Evolutionary conservation across 2,888 invertebrate species (phyloP).

Genomic region (Lycaena phlaeas): DNA sequence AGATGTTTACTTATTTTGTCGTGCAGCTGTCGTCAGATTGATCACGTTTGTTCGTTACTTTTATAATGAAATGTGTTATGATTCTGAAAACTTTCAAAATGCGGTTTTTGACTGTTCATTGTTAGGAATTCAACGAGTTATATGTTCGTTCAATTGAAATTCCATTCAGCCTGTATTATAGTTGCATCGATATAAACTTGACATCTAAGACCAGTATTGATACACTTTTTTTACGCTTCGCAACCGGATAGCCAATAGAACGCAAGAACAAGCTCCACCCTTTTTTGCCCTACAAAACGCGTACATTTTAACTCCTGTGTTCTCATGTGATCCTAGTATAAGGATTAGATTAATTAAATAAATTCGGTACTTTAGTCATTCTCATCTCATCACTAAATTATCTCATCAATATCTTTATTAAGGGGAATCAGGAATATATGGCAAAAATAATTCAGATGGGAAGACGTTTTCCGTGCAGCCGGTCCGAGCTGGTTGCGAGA

Average conservation of each 20-base stretch:
- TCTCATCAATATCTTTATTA: too few relatives aligned
- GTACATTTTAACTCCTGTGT: constrained; percentile 1
- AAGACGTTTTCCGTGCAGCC: too few relatives aligned
- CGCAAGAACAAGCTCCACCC: not conserved
- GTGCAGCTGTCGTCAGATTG: not conserved
- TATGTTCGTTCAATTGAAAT: not conserved
- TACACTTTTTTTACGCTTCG: not conserved
- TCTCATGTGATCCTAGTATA: constrained; percentile 8
- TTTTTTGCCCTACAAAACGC: constrained; percentile 1
- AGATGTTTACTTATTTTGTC: not conserved
- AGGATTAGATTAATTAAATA: constrained; percentile 4
- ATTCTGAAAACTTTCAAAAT: too few relatives aligned
- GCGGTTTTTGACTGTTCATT: too few relatives aligned
- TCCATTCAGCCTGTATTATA: not conserved
- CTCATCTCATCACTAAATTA: too few relatives aligned
- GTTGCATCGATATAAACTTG: not conserved
- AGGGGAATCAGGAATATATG: too few relatives aligned
- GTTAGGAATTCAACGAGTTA: too few relatives aligned
- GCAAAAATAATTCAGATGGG: too few relatives aligned
- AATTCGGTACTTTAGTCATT: not conserved
- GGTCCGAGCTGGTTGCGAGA: too few relatives aligned
- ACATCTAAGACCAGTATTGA: not conserved
- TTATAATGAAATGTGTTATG: too few relatives aligned
- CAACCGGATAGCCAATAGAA: constrained; percentile 1
- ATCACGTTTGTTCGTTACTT: too few relatives aligned